These are phyloP conservation scores for Blastomussa wellsi DNA, from an alignment of 92 coral and sea anemone species.

Conservation along the genomic window DNA sequence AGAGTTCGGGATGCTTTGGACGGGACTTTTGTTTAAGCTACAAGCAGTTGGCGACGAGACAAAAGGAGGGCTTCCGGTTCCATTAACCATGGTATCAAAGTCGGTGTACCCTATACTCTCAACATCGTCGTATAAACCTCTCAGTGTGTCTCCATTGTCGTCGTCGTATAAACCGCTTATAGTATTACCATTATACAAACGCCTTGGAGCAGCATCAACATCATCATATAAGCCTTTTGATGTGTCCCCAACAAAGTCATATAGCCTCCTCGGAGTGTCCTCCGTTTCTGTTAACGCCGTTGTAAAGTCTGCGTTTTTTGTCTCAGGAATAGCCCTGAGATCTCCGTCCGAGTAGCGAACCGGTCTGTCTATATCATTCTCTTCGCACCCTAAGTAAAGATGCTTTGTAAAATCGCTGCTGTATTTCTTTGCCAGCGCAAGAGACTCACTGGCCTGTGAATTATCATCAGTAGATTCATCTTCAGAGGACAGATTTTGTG, in stretches of 20 bases:
- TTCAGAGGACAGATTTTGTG: not conserved
- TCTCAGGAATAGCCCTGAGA: not conserved
- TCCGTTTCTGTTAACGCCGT: not conserved
- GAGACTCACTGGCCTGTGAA: constrained; percentile 1
- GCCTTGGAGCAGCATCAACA: not conserved
- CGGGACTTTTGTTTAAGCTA: constrained; percentile 15
- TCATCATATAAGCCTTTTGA: not conserved
- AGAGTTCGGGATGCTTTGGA: not conserved
- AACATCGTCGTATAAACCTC: not conserved
- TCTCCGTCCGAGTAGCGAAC: not conserved
- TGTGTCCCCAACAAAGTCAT: not conserved
- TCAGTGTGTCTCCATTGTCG: not conserved
- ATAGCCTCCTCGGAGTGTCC: not conserved
- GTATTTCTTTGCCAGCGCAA: constrained; percentile 5
- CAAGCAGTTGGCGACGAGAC: constrained; percentile 12
- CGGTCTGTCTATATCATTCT: constrained; percentile 5
- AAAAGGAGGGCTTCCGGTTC: not conserved
- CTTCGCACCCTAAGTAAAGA: constrained; percentile 50
- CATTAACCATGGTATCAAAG: constrained; percentile 11
- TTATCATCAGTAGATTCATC: not conserved
- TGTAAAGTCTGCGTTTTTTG: not conserved
- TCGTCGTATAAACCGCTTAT: not conserved
- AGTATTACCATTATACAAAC: not conserved
- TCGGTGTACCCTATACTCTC: constrained; percentile 19
- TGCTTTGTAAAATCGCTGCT: constrained; percentile 53